These are phyloP conservation scores for Lamellibrachia luymesi DNA, from an alignment of 1,140 invertebrate genomes.

Conservation along the genomic window DNA sequence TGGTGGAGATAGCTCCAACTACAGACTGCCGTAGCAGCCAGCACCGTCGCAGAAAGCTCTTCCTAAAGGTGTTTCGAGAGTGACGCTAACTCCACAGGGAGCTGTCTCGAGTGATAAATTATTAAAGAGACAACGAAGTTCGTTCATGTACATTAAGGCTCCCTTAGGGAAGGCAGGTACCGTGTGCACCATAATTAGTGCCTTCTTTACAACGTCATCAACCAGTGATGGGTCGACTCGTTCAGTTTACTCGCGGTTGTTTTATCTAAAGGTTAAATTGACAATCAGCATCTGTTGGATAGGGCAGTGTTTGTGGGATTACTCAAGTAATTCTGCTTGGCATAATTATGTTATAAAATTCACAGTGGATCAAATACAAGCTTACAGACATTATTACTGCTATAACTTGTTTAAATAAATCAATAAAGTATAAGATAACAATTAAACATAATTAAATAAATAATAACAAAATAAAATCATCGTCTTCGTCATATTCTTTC, in stretches of 20 bases:
- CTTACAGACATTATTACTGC: too few species aligned
- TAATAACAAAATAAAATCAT: too few species aligned
- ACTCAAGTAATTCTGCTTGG: too few species aligned
- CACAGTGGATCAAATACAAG: too few species aligned
- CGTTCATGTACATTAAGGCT: not conserved
- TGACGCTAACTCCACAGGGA: not conserved
- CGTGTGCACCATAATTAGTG: not conserved
- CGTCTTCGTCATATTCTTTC: too few species aligned
- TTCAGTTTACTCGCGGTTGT: not conserved
- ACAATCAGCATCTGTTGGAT: too few species aligned
- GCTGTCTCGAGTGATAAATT: not conserved
- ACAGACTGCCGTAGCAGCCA: not conserved
- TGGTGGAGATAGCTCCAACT: not conserved
- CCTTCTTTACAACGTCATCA: not conserved
- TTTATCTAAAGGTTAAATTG: not conserved
- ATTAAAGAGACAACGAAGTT: conserved; percentile 1
- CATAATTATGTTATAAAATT: too few species aligned
- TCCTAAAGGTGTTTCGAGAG: not conserved
- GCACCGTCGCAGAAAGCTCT: not conserved
- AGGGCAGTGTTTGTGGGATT: not conserved
- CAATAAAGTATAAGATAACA: too few species aligned
- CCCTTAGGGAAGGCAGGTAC: not conserved
- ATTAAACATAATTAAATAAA: too few species aligned
- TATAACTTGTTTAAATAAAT: too few species aligned
- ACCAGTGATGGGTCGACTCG: not conserved